phyloP scores from a whole-genome alignment of 2,797 vertebrate genomes.

The Danio tinwini region DNA sequence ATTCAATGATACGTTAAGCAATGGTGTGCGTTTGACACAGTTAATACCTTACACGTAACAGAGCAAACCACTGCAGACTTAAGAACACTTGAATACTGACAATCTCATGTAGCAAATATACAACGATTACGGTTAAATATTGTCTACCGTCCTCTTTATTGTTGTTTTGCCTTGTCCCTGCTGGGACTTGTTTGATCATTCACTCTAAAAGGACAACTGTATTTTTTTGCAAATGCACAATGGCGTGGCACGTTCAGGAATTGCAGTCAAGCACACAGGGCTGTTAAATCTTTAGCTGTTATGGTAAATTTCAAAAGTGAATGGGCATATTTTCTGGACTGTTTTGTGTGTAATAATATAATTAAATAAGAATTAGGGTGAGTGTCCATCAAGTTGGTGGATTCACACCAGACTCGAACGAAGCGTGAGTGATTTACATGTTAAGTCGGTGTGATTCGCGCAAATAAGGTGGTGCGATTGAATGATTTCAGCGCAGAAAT shows the following conservation, averaged over 20 bases:
- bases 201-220: neutral
- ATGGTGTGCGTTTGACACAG: constrained; percentile 41
- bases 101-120: constrained; percentile 44
- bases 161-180: neutral
- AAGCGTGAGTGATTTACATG: too few relatives aligned
- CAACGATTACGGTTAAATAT: constrained; percentile 23
- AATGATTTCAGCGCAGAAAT: too few relatives aligned
- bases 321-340: neutral
- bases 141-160: constrained; percentile 1
- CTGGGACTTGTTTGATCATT: neutral
- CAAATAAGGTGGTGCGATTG: too few relatives aligned
- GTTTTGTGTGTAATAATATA: neutral
- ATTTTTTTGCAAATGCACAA: constrained; percentile 34
- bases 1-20: constrained; percentile 48
- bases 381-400: too few relatives aligned
- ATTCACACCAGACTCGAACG: too few relatives aligned
- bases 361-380: too few relatives aligned
- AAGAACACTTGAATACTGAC: constrained; percentile 50
- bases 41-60: constrained; percentile 56
- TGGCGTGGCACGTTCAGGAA: constrained; percentile 17
- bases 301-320: neutral
- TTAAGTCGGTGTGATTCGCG: too few relatives aligned
- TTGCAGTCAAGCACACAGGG: constrained; percentile 14
- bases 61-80: constrained; percentile 45
- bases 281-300: neutral